Base-by-base conservation (phyloP, 2,797 vertebrate genomes). In the Scolopax bukidnonensis region DNA sequence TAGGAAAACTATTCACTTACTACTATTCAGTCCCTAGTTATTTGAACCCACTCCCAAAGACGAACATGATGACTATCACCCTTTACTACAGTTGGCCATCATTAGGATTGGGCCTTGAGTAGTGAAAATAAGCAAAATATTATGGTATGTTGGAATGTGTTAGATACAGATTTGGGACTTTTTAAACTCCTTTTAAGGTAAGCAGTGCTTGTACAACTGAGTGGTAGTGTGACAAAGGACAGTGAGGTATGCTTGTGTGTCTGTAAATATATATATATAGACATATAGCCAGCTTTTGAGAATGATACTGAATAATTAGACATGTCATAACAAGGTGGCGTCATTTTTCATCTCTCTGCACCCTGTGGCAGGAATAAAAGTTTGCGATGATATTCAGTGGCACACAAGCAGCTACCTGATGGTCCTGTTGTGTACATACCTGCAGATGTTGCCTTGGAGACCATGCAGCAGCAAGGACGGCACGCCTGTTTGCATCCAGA, bases 391-490 rank as follows among this genome's bases (percentile, higher is more conserved):
- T 94, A 84, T 91, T 97, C 67, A 74, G 86, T 51, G 90, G 65
- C 41, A 71, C 47, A 78, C 71, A 92, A 76, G 69, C 82, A 96
- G 90, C 91, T 92, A 96, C 90, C 94, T 96, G 95, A 94, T 17
- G 19, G 91, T 80, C 89, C 75, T 94, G 97, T 97, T 96, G 94
- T 95, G 91, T 94, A 94, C 70, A 95, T 94, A 96, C 21, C 8
- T 1, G 0, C 1, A 11, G 48, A 60, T 43, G 86, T 96, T 97
- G 95, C 81, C 85, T 50, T 87, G 95, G 93, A 96, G 73, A 96
- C 92, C 14, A 7, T 1, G n/a, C 1, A 4, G 83, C 63, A 59
- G 68, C 4, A 10, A 91, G 81, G 87, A 12, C 12, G 6, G 60
- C 8, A 17, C 48, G n/a, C 53, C 51, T 80, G 41, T 61, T 87